Base-by-base conservation (phyloP, 2,113 vertebrate genomes). In the Austrofundulus limnaeus region DNA sequence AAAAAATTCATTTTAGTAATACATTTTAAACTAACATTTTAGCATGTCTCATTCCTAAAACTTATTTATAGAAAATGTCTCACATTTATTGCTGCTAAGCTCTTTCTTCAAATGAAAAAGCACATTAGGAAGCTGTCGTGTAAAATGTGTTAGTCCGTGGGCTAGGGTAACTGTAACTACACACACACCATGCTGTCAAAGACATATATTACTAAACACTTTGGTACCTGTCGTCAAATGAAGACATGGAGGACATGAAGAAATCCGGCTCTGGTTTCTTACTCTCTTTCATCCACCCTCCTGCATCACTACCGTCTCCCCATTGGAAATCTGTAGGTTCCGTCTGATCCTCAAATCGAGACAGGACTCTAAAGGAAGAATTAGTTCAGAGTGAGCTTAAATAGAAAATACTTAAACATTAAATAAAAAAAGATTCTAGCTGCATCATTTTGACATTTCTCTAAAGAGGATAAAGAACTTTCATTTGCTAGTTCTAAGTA, bases 261-360 rank as follows among this genome's bases (percentile, higher is more conserved):
- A 88, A 49, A 43, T 96, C 95, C 0, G 77, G 38, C 25, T 96
- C 94, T 59, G 85, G 91, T 54, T 70, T 83, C 61, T 67, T 90
- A 73, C 59, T 85, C 59, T 95, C 94, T 58, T 90, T 95, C 75
- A 91, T 93, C 94, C 95, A 95, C 20, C 89, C 93, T 43, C 88
- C 77, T 39, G 85, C 81, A 50, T 94, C 92, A 0, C 90, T 58
- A 37, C 56, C 66, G 24, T 94, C 92, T 0, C 92, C 91, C 95
- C 96, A 97, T 43, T 87, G 91, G 0, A 92, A 88, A 45, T 91
- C 91, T 15, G 90, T 86, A 1, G 89, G 11, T 37, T 95, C 94
- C 11, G 82, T 41, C 1, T 89, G 78, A 55, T 95, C 91, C 0
- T 94, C 95, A 17, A 91, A 94, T 49, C 92, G 95, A 52, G 55